Conservation (phyloP, 1,140 invertebrate genomes). For the Condylostylus longicornis region DNA sequence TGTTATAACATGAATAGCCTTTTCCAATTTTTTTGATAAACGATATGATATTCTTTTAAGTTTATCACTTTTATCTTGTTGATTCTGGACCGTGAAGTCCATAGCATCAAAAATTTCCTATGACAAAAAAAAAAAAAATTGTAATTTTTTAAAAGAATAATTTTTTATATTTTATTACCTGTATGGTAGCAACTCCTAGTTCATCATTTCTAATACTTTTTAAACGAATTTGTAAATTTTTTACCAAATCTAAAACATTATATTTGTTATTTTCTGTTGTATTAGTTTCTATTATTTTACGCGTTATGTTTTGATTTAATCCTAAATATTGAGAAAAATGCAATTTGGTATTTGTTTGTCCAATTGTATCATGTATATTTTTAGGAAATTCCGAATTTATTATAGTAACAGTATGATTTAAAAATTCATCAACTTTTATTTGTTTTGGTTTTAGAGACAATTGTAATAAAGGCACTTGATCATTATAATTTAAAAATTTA, state of each 20-base stretch:
- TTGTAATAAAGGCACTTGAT: too few relatives aligned
- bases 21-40: constrained; percentile 30
- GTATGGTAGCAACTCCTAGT: constrained; percentile 40
- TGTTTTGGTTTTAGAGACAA: too few relatives aligned
- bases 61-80: constrained; percentile 20
- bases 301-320: too few relatives aligned
- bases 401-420: too few relatives aligned
- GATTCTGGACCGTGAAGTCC: constrained; percentile 20
- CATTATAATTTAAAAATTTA: too few relatives aligned
- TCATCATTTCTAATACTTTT: constrained; percentile 37
- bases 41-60: constrained; percentile 31
- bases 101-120: constrained; percentile 35
- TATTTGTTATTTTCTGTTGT: constrained; percentile 22
- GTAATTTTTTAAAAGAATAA: constrained; percentile 2
- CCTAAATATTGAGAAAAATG: too few relatives aligned
- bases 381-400: too few relatives aligned
- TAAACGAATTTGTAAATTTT: constrained; percentile 23
- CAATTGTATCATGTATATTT: too few relatives aligned
- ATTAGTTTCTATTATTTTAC: too few relatives aligned
- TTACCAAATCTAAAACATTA: constrained; percentile 23
- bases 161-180: constrained; percentile 24
- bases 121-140: constrained; percentile 2
- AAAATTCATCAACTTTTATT: too few relatives aligned
- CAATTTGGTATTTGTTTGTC: too few relatives aligned
- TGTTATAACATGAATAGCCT: constrained; percentile 27